Percentiles rank a stretch among this genome's conserved stretches.
These are phyloP conservation scores for Cebidichthys violaceus DNA, from an alignment of 2,113 vertebrate genomes.

Conservation along the genomic window DNA sequence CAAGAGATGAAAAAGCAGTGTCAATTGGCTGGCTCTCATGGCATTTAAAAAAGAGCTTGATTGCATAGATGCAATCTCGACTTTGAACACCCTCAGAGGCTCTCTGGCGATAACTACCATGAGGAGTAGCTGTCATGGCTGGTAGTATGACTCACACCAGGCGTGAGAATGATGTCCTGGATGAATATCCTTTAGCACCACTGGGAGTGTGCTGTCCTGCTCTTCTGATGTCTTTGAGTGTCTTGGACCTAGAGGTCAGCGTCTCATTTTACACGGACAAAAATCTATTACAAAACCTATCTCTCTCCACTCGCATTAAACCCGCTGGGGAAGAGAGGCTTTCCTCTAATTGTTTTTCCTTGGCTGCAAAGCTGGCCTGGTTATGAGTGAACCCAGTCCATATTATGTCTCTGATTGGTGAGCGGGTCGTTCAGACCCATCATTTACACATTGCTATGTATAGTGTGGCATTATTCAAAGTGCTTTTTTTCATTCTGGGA, in stretches of 20 bases:
- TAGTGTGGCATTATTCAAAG: conserved; percentile 10
- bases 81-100: conserved; percentile 65
- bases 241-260: conserved; percentile 81
- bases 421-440: conserved; percentile 54
- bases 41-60: conserved; percentile 61
- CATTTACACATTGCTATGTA: conserved; percentile 43
- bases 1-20: conserved; percentile 15
- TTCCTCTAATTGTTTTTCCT: conserved; percentile 84
- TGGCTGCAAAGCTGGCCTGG: conserved; percentile 68
- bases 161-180: conserved; percentile 74
- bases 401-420: conserved; percentile 61
- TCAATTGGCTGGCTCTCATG: conserved; percentile 45
- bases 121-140: conserved; percentile 66
- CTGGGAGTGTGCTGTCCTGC: conserved; percentile 71
- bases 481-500: not conserved
- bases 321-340: conserved; percentile 66
- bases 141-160: conserved; percentile 63
- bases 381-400: conserved; percentile 64
- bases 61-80: conserved; percentile 68
- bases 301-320: conserved; percentile 78
- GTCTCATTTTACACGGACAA: conserved; percentile 84
- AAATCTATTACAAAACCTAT: conserved; percentile 86
- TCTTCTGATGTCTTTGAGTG: conserved; percentile 74
- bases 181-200: conserved; percentile 80
- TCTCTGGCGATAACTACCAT: conserved; percentile 54